phyloP scores from a whole-genome alignment of 2,888 invertebrate species.

The Cephonodes hylas region DNA sequence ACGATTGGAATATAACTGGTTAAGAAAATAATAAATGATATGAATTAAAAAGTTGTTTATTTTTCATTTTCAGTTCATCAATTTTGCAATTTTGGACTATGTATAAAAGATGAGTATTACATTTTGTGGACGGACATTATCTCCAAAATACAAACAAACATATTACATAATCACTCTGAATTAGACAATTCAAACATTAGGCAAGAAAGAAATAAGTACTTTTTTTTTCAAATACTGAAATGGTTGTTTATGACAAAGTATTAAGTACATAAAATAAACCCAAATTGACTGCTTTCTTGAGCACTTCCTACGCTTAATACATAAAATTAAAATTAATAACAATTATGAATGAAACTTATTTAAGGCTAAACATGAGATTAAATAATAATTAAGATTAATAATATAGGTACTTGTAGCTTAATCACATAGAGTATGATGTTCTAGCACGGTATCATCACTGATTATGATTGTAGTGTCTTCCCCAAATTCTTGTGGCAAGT shows the following conservation, averaged over 20 bases:
- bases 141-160: not conserved
- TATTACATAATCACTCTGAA: not conserved
- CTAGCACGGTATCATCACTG: constrained; percentile 63
- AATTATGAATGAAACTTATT: too few relatives aligned
- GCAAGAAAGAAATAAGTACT: not conserved
- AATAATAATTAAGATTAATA: constrained; percentile 17
- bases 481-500: constrained; percentile 61
- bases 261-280: not conserved
- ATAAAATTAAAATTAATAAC: not conserved
- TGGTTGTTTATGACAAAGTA: not conserved
- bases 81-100: not conserved
- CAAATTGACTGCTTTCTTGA: not conserved
- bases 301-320: not conserved
- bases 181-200: not conserved
- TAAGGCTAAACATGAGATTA: not conserved
- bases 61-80: constrained; percentile 31
- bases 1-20: constrained; percentile 79
- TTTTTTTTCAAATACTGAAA: not conserved
- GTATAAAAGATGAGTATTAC: not conserved
- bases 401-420: constrained; percentile 26
- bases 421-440: constrained; percentile 69
- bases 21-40: constrained; percentile 81
- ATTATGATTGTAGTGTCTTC: constrained; percentile 68
- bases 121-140: not conserved
- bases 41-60: constrained; percentile 49